phyloP scores from a whole-genome alignment of 2,888 invertebrate species.

The Spodoptera littoralis region DNA sequence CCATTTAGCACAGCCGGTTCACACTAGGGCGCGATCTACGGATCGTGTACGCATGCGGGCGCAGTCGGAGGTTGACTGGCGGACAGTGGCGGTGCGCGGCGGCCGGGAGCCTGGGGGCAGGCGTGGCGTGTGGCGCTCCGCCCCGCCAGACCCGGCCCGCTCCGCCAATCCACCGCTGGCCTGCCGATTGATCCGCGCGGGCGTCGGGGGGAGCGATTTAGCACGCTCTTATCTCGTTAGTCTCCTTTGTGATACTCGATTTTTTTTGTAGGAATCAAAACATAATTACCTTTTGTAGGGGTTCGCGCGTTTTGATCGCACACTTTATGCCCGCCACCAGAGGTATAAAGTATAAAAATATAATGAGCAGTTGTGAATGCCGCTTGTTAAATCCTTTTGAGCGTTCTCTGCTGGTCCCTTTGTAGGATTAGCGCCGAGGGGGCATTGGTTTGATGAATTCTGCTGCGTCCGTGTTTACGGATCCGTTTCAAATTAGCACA shows the following conservation, averaged over 20 bases:
- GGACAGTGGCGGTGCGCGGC: slow-evolving; percentile 67
- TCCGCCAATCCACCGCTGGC: slow-evolving; percentile 85
- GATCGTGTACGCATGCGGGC: slow-evolving; percentile 87
- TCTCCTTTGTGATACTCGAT: slow-evolving; percentile 88
- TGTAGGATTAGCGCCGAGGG: slow-evolving; percentile 80
- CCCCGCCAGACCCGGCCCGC: slow-evolving; percentile 65
- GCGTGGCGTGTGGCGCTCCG: slow-evolving; percentile 60
- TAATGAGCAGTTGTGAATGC: slow-evolving; percentile 86
- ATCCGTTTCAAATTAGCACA: slow-evolving; percentile 86
- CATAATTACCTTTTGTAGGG: slow-evolving; percentile 89
- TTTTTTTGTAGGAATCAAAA: slow-evolving; percentile 88
- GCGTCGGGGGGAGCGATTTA: slow-evolving; percentile 85
- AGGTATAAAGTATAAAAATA: slow-evolving; percentile 88
- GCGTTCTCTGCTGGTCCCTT: slow-evolving; percentile 78
- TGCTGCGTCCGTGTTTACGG: slow-evolving; percentile 71
- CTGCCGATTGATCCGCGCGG: slow-evolving; percentile 85
- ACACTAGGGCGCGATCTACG: slow-evolving; percentile 77
- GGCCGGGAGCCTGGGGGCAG: slow-evolving; percentile 70
- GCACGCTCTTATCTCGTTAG: slow-evolving; percentile 89
- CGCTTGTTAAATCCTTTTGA: slow-evolving; percentile 89
- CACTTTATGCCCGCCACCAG: slow-evolving; percentile 83
- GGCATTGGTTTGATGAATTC: slow-evolving; percentile 70
- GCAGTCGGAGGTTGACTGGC: slow-evolving; percentile 86
- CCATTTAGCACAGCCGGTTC: slow-evolving; percentile 83
- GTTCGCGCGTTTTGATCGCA: slow-evolving; percentile 88